Percentiles rank a stretch among this genome's conserved stretches.
Evolutionary conservation across 2,113 vertebrate genomes (phyloP).

Genomic region (Apteryx owenii): DNA sequence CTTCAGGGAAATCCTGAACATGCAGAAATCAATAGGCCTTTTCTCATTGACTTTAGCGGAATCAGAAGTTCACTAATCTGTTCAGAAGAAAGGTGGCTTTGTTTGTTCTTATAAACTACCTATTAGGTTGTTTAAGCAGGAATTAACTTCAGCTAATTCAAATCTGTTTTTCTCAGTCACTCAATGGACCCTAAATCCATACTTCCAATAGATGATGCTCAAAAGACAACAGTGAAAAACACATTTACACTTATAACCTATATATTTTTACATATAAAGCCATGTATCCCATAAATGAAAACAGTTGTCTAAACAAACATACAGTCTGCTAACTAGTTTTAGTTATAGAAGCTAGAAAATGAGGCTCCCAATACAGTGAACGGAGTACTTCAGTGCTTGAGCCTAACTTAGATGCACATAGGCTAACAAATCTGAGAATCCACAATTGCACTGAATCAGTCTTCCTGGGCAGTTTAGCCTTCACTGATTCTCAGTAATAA

Average conservation of each 20-base stretch:
- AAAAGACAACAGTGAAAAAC: not conserved
- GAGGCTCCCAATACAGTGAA: not conserved
- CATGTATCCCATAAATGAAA: not conserved
- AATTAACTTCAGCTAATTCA: not conserved
- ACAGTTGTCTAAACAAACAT: not conserved
- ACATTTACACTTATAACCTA: not conserved
- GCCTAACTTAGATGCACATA: not conserved
- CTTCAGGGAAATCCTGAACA: not conserved
- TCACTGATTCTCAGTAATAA: not conserved
- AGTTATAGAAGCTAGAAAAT: not conserved
- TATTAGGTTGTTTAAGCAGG: not conserved
- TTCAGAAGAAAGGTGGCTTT: not conserved
- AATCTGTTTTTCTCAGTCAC: not conserved
- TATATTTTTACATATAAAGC: not conserved
- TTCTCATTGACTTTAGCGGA: not conserved
- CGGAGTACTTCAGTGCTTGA: not conserved
- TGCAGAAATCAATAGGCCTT: not conserved
- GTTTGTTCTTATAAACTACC: not conserved
- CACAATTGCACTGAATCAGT: not conserved
- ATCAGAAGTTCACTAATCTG: not conserved
- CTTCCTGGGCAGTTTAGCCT: not conserved
- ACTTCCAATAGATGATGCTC: not conserved
- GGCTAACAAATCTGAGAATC: not conserved
- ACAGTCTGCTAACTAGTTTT: not conserved
- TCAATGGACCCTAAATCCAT: not conserved